Base-by-base conservation (phyloP, 2,888 invertebrate species). In the Calameuta filiformis region DNA sequence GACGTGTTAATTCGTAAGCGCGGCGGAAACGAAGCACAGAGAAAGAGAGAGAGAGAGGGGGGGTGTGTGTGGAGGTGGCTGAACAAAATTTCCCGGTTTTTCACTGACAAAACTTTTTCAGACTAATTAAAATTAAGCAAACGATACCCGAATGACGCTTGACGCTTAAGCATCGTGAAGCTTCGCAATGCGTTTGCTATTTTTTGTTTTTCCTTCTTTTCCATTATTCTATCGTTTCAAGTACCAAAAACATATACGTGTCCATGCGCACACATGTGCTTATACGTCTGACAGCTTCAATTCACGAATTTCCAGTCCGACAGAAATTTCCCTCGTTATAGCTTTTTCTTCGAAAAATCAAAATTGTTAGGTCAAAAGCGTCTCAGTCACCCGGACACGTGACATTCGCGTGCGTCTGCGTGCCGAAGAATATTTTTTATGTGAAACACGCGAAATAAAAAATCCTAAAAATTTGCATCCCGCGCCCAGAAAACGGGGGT, bases 51-150 rank as follows among this genome's bases (percentile, higher is more conserved):
- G 31, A 31, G 31, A 31, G 31, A 31, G 31, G n/a, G n/a, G n/a
- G n/a, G n/a, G n/a, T n/a, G 4, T 0, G 4, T n/a, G 40, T 4
- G 4, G 15, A 0, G 15, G 3, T 0, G 40, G 1, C 1, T 15
- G 40, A 6, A 15, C 4, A 40, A 15, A 15, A 15, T 15, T 15
- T 4, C 15, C 6, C 40, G 0, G 15, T 15, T 40, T 40, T 15
- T 40, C 40, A 6, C 40, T 15, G 6, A 1, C 23, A 6, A 37
- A 37, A 56, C 40, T 23, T 56, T 56, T 56, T 23, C 40, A 23
- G 40, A 56, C 40, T 56, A 56, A 56, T 56, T 56, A 56, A 56
- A 23, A 56, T 23, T 56, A 6, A 56, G 23, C 23, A 56, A 56
- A 56, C 40, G 40, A 56, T 56, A 56, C 23, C 23, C 0, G 40